Evolutionary conservation across 2,113 vertebrate species (phyloP).

Genomic region (Mormyrus lacerda): DNA sequence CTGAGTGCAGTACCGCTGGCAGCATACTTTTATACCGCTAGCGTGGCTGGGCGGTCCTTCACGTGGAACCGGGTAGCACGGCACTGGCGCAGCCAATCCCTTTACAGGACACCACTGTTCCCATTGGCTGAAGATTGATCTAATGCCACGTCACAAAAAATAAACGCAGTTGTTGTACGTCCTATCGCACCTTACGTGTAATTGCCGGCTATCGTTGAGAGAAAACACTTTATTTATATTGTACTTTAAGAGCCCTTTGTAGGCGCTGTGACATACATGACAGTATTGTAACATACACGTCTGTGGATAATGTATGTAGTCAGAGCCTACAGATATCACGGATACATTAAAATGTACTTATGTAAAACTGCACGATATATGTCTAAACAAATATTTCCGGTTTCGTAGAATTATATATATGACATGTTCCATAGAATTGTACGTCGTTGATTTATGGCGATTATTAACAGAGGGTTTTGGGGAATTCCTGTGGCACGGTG

Average conservation of each 20-base stretch:
- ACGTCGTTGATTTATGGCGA: background rate
- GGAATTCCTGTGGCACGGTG: background rate
- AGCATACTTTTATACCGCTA: slow-evolving; percentile 60
- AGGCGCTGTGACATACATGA: background rate
- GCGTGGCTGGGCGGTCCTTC: slow-evolving; percentile 35
- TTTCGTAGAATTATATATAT: background rate
- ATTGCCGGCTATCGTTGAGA: background rate
- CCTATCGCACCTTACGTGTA: background rate
- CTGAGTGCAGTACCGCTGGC: slow-evolving; percentile 48
- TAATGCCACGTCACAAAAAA: slow-evolving; percentile 4
- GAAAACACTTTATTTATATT: background rate
- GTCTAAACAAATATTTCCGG: background rate
- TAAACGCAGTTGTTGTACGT: background rate
- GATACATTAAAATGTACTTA: background rate
- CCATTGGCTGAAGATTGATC: background rate
- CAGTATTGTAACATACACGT: background rate
- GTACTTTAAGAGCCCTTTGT: background rate
- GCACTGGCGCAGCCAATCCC: slow-evolving; percentile 26
- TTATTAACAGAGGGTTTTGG: background rate
- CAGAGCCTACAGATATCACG: background rate
- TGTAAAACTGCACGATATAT: background rate
- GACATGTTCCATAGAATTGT: background rate
- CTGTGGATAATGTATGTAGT: background rate
- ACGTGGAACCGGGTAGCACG: background rate
- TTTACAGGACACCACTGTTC: background rate